These are phyloP conservation scores for Daktulosphaira vitifoliae DNA, from an alignment of 1,140 invertebrate species.

Conservation along the genomic window DNA sequence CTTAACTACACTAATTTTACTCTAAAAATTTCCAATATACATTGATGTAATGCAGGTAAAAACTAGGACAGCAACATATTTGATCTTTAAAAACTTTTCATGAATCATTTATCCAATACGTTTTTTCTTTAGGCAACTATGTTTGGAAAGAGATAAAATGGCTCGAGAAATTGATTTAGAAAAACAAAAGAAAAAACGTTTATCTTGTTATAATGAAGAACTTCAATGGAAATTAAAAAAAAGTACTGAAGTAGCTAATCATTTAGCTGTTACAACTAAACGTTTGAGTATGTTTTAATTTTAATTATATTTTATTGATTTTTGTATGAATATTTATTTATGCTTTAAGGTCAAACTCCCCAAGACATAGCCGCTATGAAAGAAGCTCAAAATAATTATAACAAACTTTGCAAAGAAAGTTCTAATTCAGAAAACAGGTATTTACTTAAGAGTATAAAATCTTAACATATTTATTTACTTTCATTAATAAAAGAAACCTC, in stretches of 20 bases:
- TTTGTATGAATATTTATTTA: no score
- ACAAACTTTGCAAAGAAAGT: constrained; percentile 17
- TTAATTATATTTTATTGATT: neutral
- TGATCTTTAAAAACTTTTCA: no score
- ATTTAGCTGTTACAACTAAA: constrained; percentile 42
- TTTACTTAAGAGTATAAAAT: neutral
- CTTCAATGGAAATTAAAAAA: constrained; percentile 73
- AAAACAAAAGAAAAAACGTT: constrained; percentile 61
- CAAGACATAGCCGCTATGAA: constrained; percentile 26
- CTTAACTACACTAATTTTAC: no score
- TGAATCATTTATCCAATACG: no score
- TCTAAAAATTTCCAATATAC: no score
- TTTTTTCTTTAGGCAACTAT: constrained; percentile 47
- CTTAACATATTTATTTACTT: neutral
- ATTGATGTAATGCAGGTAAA: no score
- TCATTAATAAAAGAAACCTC: no score
- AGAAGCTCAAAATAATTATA: constrained; percentile 20
- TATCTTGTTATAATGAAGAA: constrained; percentile 76
- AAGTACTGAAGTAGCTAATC: constrained; percentile 57
- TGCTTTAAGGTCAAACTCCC: constrained; percentile 9
- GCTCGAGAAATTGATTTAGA: constrained; percentile 62
- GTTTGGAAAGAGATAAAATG: constrained; percentile 58
- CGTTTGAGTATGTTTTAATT: neutral
- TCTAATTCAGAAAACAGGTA: constrained; percentile 29
- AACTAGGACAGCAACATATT: no score